Evolutionary conservation across 2,797 vertebrate genomes (phyloP).

Genomic region (Typhlichthys eigenmanni): DNA sequence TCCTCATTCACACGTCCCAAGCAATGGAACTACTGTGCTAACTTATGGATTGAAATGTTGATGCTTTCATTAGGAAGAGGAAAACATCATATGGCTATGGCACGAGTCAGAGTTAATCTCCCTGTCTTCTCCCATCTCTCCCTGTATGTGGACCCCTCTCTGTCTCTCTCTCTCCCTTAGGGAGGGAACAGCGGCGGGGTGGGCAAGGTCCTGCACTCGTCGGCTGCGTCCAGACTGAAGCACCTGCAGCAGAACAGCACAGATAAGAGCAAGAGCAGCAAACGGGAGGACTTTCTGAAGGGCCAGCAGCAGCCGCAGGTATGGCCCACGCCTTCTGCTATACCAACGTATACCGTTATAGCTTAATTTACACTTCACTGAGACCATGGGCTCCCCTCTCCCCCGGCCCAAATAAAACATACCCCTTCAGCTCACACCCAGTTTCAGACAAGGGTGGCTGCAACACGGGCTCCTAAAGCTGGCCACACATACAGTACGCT

Average conservation of each 20-base stretch:
- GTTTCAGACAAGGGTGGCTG: too few species aligned
- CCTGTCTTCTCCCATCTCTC: background rate
- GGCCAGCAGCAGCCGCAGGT: slow-evolving; percentile 81
- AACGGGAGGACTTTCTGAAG: slow-evolving; percentile 90
- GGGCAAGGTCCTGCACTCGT: slow-evolving; percentile 83
- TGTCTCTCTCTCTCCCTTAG: slow-evolving; percentile 59
- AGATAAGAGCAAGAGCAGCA: slow-evolving; percentile 89
- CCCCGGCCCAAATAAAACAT: too few species aligned
- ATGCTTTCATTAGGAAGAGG: slow-evolving; percentile 8
- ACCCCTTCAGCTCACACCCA: too few species aligned
- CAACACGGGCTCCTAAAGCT: too few species aligned
- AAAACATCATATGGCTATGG: slow-evolving; percentile 14
- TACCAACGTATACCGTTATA: too few species aligned
- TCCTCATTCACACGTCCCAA: too few species aligned
- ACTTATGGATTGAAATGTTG: too few species aligned
- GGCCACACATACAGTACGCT: too few species aligned
- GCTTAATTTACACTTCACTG: too few species aligned
- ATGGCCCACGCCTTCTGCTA: background rate
- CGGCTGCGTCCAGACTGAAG: slow-evolving; percentile 88
- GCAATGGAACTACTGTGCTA: too few species aligned
- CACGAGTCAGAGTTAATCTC: slow-evolving; percentile 16
- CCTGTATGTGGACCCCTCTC: background rate
- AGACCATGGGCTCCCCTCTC: too few species aligned
- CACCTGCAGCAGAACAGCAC: slow-evolving; percentile 89
- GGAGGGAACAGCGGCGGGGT: slow-evolving; percentile 74